These are phyloP conservation scores for Drosophila imparisetae DNA, from an alignment of 2,888 invertebrate species.

Conservation along the genomic window DNA sequence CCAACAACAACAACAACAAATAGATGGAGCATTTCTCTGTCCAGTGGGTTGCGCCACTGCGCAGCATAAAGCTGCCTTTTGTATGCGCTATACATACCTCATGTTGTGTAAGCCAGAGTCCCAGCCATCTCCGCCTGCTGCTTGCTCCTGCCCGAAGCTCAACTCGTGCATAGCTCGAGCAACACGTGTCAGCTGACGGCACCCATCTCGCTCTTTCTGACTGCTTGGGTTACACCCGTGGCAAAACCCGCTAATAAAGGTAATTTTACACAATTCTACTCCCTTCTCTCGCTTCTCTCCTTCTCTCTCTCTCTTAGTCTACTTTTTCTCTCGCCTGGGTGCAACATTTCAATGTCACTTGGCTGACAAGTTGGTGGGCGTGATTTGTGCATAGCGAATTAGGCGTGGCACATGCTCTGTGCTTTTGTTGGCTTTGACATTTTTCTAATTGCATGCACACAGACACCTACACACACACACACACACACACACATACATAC, in stretches of 20 bases:
- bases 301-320: background rate
- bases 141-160: slow-evolving; percentile 6
- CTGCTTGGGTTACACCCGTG: slow-evolving; percentile 3
- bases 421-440: slow-evolving; percentile 65
- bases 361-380: slow-evolving; percentile 59
- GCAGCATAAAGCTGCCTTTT: slow-evolving; percentile 36
- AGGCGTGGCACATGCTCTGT: slow-evolving; percentile 30
- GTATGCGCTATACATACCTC: slow-evolving; percentile 21
- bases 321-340: slow-evolving; percentile 13
- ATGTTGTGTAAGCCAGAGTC: slow-evolving; percentile 33
- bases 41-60: slow-evolving; percentile 21
- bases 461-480: slow-evolving; percentile 9
- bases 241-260: slow-evolving; percentile 70
- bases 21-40: slow-evolving; percentile 15
- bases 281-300: background rate
- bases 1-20: slow-evolving; percentile 24
- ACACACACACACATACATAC: background rate
- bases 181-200: slow-evolving; percentile 63
- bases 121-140: background rate
- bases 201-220: background rate
- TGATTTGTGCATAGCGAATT: slow-evolving; percentile 63
- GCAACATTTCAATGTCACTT: slow-evolving; percentile 71
- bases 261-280: slow-evolving; percentile 60
- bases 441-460: slow-evolving; percentile 65
- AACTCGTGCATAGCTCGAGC: slow-evolving; percentile 57